A percentile compares a stretch with the other conserved stretches of the same genome.
phyloP scores from a whole-genome alignment of 2,113 vertebrate genomes.

The Vulpes vulpes region DNA sequence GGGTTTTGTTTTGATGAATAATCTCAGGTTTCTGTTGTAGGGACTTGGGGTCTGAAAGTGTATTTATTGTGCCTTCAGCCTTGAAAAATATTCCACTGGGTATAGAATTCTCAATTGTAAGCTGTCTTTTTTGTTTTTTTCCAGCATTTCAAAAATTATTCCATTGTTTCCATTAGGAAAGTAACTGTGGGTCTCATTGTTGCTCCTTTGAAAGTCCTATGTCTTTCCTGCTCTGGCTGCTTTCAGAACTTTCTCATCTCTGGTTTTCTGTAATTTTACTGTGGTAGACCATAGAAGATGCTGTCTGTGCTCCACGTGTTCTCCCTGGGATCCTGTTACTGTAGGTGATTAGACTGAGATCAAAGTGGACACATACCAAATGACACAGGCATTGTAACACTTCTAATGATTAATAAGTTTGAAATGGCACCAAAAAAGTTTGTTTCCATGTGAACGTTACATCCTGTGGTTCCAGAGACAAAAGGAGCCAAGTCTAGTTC shows the following conservation, averaged over 20 bases:
- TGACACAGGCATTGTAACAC: not conserved
- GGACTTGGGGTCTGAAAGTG: not conserved
- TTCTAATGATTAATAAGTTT: not conserved
- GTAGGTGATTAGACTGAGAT: not conserved
- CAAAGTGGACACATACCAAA: not conserved
- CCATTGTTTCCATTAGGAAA: not conserved
- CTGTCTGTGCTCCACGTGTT: accelerated
- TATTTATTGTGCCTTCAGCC: conserved; percentile 6
- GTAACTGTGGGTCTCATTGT: not conserved
- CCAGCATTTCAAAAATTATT: not conserved
- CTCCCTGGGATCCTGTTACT: not conserved
- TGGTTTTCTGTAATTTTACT: not conserved
- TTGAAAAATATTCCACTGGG: not conserved
- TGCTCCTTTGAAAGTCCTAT: not conserved
- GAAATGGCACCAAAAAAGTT: not conserved
- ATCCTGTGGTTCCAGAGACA: not conserved
- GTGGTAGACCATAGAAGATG: not conserved
- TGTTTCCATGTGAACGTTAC: not conserved
- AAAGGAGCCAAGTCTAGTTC: not conserved
- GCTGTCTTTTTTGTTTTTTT: not conserved
- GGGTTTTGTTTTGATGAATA: not conserved
- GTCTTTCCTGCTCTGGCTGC: not conserved
- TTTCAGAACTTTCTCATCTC: not conserved
- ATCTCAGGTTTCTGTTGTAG: not conserved
- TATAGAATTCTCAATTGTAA: not conserved